Evolutionary conservation across 2,888 invertebrate genomes (phyloP).

Genomic region (Himalopsyche anomala): DNA sequence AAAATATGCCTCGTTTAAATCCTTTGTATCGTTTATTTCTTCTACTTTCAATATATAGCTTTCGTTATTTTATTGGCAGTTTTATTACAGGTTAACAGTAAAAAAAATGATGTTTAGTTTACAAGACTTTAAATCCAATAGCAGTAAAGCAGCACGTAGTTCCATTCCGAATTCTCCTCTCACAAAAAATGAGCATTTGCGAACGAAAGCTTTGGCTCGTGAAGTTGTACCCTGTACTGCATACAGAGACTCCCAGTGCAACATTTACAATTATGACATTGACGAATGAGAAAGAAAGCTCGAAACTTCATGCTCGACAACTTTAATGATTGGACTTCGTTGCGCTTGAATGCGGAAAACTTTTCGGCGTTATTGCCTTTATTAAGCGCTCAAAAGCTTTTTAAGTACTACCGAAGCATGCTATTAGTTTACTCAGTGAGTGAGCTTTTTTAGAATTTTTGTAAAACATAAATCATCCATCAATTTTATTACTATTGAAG

Average conservation of each 20-base stretch:
- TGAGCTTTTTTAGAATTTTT: not conserved
- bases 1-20: too few species aligned
- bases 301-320: slow-evolving; percentile 3
- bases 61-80: too few species aligned
- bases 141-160: not conserved
- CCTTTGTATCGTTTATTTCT: too few species aligned
- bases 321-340: slow-evolving; percentile 27
- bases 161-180: not conserved
- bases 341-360: slow-evolving; percentile 6
- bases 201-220: not conserved
- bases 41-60: too few species aligned
- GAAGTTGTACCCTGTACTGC: slow-evolving; percentile 45
- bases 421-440: not conserved
- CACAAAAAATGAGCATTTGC: not conserved
- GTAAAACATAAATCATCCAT: not conserved
- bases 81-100: too few species aligned
- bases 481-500: too few species aligned
- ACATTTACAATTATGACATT: slow-evolving; percentile 66
- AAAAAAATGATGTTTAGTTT: too few species aligned
- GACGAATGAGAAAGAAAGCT: slow-evolving; percentile 63
- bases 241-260: slow-evolving; percentile 62
- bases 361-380: not conserved
- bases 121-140: too few species aligned
- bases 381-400: slow-evolving; percentile 2
- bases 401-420: not conserved